Percentiles rank a stretch among this genome's conserved stretches.
These are phyloP conservation scores for Anaspis maculata DNA, from an alignment of 2,888 invertebrate genomes.

Conservation along the genomic window DNA sequence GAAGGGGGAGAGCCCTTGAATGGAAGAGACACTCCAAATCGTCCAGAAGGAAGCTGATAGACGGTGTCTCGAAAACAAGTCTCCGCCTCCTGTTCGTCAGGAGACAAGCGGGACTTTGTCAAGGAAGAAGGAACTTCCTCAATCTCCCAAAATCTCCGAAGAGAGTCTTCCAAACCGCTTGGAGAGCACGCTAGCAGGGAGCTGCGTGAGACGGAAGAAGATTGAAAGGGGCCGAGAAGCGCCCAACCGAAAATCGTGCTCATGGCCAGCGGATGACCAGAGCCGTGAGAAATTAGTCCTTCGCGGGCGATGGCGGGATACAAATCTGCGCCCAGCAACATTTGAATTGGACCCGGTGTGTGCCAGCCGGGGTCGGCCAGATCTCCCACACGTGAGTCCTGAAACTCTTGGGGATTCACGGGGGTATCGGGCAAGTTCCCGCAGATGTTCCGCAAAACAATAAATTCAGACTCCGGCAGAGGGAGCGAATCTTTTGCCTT, in stretches of 20 bases:
- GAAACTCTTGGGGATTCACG: background rate
- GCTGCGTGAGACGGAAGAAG: background rate
- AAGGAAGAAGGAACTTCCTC: background rate
- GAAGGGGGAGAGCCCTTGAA: background rate
- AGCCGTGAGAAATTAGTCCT: background rate
- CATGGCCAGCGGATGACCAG: background rate
- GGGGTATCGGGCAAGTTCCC: background rate
- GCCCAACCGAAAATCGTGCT: background rate
- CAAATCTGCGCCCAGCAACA: slow-evolving; percentile 1
- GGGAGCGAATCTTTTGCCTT: background rate
- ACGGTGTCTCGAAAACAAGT: background rate
- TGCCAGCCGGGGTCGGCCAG: slow-evolving; percentile 1
- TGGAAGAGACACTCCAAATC: slow-evolving; percentile 1
- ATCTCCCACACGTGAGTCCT: too few relatives aligned
- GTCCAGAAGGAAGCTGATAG: background rate
- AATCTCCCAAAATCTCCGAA: background rate
- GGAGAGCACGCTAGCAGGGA: background rate
- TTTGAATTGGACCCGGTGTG: background rate
- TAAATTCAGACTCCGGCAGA: background rate
- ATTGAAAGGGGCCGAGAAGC: background rate
- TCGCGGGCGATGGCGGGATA: background rate
- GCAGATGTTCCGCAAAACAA: background rate
- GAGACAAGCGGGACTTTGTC: background rate
- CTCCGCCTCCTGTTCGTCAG: background rate
- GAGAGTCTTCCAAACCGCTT: background rate